A percentile compares a stretch with the other conserved stretches of the same genome.
Conservation (phyloP, 2,797 vertebrate genomes). For the Loriculus beryllinus region DNA sequence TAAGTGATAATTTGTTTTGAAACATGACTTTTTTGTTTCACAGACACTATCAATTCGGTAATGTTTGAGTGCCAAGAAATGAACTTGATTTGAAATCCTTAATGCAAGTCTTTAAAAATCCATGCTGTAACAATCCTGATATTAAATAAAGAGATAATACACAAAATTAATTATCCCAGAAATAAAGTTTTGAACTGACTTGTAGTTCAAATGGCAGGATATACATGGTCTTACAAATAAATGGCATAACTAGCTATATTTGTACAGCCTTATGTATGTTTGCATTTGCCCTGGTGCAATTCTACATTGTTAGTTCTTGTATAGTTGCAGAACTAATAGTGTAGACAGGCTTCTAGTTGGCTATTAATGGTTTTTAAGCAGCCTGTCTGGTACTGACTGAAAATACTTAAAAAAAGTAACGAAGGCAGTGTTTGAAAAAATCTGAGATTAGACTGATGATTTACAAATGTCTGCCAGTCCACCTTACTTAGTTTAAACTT, state of each 20-base stretch:
- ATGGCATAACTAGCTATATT: fast-evolving
- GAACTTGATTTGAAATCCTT: constrained; percentile 22
- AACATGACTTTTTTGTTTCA: not conserved
- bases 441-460: not conserved
- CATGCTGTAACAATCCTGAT: constrained; percentile 35
- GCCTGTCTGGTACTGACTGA: not conserved
- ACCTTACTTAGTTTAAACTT: not conserved
- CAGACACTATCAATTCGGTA: not conserved
- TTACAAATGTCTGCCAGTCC: not conserved
- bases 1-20: not conserved
- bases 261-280: not conserved
- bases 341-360: not conserved
- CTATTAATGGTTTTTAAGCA: not conserved
- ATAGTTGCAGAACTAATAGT: not conserved
- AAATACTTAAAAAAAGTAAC: not conserved
- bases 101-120: constrained; percentile 3
- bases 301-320: not conserved
- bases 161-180: not conserved
- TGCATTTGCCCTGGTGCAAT: not conserved
- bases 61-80: constrained; percentile 34
- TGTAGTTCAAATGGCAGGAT: not conserved
- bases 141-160: constrained; percentile 34
- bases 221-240: not conserved
- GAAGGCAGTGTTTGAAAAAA: not conserved
- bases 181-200: not conserved